Evolutionary conservation across 2,113 vertebrate genomes (phyloP).

Genomic region (Hippocampus barbouri): DNA sequence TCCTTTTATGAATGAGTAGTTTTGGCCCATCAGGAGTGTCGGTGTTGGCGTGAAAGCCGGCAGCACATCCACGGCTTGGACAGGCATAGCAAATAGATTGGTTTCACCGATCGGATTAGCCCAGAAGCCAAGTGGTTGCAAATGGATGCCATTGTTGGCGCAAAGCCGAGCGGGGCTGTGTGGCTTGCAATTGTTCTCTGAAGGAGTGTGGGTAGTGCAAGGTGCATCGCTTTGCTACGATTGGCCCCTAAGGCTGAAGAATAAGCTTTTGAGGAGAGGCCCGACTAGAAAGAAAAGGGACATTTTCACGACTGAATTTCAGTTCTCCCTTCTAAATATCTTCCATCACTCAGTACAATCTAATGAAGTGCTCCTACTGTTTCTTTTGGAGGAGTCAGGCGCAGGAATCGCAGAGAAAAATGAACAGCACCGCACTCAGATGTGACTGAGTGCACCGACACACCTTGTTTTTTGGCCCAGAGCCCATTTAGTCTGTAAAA

Average conservation of each 20-base stretch:
- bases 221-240: slow-evolving; percentile 30
- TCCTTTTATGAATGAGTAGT: slow-evolving; percentile 50
- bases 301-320: neutral
- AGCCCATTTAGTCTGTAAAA: slow-evolving; percentile 64
- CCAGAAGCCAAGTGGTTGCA: slow-evolving; percentile 41
- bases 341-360: slow-evolving; percentile 43
- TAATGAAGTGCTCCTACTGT: slow-evolving; percentile 43
- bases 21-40: slow-evolving; percentile 36
- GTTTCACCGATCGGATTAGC: slow-evolving; percentile 67
- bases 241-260: slow-evolving; percentile 18
- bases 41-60: slow-evolving; percentile 28
- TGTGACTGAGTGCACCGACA: slow-evolving; percentile 52
- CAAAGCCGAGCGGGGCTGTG: slow-evolving; percentile 31
- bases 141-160: slow-evolving; percentile 63
- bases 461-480: slow-evolving; percentile 67
- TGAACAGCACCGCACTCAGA: slow-evolving; percentile 55
- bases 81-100: slow-evolving; percentile 70
- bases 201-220: slow-evolving; percentile 20
- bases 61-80: slow-evolving; percentile 44
- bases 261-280: neutral
- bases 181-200: slow-evolving; percentile 32
- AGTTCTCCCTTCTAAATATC: slow-evolving; percentile 10
- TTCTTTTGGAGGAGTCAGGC: slow-evolving; percentile 51
- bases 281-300: neutral
- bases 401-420: slow-evolving; percentile 56